A percentile compares a stretch with the other conserved stretches of the same genome.
Conservation (phyloP, 2,113 vertebrate genomes). For the Elephantulus edwardii region DNA sequence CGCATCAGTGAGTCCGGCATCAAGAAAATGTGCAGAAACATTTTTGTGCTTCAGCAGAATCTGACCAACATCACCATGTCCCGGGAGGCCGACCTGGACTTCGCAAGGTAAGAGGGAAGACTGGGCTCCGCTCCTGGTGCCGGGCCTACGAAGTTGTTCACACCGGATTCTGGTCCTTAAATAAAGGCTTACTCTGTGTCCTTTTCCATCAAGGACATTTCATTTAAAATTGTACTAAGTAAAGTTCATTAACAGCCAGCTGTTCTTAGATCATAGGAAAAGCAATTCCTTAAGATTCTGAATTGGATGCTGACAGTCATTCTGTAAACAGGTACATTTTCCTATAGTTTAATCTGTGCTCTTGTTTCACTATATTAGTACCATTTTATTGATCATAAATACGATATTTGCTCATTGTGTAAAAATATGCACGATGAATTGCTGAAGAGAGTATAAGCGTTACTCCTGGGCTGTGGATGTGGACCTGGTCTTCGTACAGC, state of each 20-base stretch:
- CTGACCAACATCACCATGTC: conserved; percentile 99
- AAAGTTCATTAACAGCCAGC: neutral
- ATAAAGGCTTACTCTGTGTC: neutral
- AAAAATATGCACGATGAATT: neutral
- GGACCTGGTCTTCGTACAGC: neutral
- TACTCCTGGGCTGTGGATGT: neutral
- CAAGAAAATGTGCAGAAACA: conserved; percentile 99
- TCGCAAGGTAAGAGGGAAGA: conserved; percentile 89
- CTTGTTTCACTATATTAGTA: neutral
- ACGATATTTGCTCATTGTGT: neutral
- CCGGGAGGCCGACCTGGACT: conserved; percentile 96
- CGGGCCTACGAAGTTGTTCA: neutral
- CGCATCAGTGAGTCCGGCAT: conserved; percentile 99
- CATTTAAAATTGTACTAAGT: neutral
- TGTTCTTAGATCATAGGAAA: neutral
- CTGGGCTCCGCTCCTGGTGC: neutral
- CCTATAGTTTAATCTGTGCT: neutral
- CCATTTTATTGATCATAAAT: neutral
- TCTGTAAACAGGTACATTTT: neutral
- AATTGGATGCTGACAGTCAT: neutral
- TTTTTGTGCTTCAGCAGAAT: conserved; percentile 99
- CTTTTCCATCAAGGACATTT: neutral
- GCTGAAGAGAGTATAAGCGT: neutral
- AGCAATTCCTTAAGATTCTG: neutral
- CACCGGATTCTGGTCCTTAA: neutral